Evolutionary conservation across 2,113 vertebrate genomes (phyloP).

Genomic region (Chionis minor): DNA sequence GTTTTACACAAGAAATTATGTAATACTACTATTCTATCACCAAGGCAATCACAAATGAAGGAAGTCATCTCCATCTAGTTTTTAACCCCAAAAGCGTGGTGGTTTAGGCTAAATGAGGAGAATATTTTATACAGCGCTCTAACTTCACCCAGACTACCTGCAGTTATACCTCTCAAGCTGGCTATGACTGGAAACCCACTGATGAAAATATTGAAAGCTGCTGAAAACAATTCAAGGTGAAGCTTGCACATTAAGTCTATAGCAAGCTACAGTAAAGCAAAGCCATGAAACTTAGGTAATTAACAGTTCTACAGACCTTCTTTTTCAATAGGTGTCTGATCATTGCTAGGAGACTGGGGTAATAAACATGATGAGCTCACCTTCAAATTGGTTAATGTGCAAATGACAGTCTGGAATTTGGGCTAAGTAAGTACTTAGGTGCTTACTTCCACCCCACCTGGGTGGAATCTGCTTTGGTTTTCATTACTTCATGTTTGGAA

Average conservation of each 20-base stretch:
- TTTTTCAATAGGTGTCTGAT: slow-evolving; percentile 16
- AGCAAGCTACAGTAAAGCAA: neutral
- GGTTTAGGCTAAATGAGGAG: neutral
- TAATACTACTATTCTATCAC: neutral
- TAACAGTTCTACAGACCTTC: neutral
- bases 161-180: neutral
- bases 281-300: neutral
- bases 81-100: neutral
- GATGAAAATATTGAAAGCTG: neutral
- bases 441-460: neutral
- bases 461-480: neutral
- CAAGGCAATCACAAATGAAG: neutral
- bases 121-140: neutral
- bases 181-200: neutral
- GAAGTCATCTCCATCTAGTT: neutral
- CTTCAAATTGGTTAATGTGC: slow-evolving; percentile 20
- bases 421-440: neutral
- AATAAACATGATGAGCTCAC: neutral
- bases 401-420: slow-evolving; percentile 1
- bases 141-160: neutral
- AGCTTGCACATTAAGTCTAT: neutral
- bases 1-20: neutral
- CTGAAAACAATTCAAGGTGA: neutral
- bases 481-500: neutral
- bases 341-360: neutral